A percentile compares a stretch with the other conserved stretches of the same genome.
These are phyloP conservation scores for Pterobdella sp. DNA, from an alignment of 2,888 invertebrate species.

Conservation along the genomic window DNA sequence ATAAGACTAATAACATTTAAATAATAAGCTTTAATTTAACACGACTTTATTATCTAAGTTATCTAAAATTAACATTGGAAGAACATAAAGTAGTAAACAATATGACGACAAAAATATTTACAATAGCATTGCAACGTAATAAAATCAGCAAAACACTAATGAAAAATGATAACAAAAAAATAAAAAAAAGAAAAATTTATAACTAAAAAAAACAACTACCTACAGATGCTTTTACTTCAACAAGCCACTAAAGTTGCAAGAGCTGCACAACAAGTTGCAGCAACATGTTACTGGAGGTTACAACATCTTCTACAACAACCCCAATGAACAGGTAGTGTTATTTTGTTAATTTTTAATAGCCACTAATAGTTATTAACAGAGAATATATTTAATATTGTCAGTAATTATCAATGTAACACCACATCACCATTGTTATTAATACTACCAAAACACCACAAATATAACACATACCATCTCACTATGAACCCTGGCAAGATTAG, in stretches of 20 bases:
- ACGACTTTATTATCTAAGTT: too few species aligned
- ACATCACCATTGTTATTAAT: too few species aligned
- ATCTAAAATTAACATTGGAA: too few species aligned
- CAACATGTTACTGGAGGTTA: slow-evolving; percentile 7
- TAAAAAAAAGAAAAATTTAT: neutral
- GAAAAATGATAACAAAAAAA: neutral
- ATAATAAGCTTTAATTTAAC: too few species aligned
- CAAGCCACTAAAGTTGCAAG: neutral
- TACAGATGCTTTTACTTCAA: slow-evolving; percentile 19
- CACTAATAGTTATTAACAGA: too few species aligned
- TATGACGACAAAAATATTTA: neutral
- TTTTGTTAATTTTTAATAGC: too few species aligned
- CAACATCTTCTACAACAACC: slow-evolving; percentile 22
- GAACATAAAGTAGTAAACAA: neutral
- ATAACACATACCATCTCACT: too few species aligned
- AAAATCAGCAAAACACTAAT: neutral
- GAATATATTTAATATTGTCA: too few species aligned
- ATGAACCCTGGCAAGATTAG: too few species aligned
- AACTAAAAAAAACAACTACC: neutral
- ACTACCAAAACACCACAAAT: too few species aligned
- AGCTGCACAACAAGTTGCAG: slow-evolving; percentile 15
- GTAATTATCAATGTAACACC: too few species aligned
- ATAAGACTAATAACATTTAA: neutral
- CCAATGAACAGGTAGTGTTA: slow-evolving; percentile 28
- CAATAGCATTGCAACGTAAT: neutral